Conservation (phyloP, 2,113 vertebrate species). For the Mungos mungo region DNA sequence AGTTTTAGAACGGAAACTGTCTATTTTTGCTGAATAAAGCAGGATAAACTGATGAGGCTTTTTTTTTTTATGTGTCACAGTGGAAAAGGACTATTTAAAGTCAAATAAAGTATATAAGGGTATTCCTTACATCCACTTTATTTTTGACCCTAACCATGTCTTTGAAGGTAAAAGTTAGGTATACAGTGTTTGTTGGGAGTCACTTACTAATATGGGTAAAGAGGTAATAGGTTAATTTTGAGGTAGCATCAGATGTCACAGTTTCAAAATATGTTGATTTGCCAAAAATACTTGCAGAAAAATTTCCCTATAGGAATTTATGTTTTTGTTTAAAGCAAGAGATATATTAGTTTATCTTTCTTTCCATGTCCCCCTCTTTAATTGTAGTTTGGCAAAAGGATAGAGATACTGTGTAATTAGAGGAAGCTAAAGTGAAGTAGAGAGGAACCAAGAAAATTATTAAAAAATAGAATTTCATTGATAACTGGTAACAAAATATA, state of each 20-base stretch:
- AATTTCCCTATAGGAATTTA: not conserved
- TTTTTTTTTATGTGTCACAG: constrained; percentile 24
- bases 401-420: not conserved
- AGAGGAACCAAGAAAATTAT: not conserved
- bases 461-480: not conserved
- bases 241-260: not conserved
- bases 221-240: constrained; percentile 15
- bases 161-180: not conserved
- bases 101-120: not conserved
- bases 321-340: not conserved
- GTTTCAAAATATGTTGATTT: constrained; percentile 28
- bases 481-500: not conserved
- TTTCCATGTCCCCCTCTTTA: not conserved
- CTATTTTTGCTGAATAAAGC: not conserved
- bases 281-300: not conserved
- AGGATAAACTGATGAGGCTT: not conserved
- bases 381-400: not conserved
- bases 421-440: not conserved
- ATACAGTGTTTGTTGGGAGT: not conserved
- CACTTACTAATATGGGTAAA: not conserved
- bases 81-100: constrained; percentile 38
- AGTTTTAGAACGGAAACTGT: not conserved
- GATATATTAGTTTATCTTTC: not conserved
- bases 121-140: not conserved
- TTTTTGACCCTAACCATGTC: not conserved